Conservation (phyloP, 2,888 invertebrate genomes). For the Mythimna albipuncta region DNA sequence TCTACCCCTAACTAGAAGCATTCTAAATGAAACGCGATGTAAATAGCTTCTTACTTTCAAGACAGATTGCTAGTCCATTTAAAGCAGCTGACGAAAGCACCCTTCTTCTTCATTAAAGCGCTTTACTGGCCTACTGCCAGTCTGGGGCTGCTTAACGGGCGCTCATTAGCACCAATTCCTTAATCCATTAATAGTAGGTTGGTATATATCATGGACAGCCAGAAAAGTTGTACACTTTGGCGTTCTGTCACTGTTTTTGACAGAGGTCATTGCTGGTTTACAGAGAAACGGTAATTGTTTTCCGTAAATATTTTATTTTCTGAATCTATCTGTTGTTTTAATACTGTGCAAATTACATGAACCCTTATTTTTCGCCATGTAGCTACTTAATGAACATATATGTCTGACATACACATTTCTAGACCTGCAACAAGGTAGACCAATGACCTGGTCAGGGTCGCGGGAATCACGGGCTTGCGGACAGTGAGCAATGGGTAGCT, state of each 20-base stretch:
- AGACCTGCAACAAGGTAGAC: no score
- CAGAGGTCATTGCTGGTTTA: neutral
- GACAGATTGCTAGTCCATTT: slow-evolving; percentile 45
- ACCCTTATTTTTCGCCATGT: no score
- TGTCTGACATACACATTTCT: no score
- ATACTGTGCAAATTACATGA: no score
- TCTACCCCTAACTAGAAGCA: neutral
- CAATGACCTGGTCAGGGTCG: no score
- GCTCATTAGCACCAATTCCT: slow-evolving; percentile 48
- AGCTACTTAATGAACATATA: no score
- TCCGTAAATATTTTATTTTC: neutral
- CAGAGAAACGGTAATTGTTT: neutral
- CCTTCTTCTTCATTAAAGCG: slow-evolving; percentile 54
- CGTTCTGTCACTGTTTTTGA: neutral
- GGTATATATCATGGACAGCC: neutral
- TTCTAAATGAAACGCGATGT: slow-evolving; percentile 23
- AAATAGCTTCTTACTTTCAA: slow-evolving; percentile 29
- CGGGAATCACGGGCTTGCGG: no score
- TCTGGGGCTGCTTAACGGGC: slow-evolving; percentile 41
- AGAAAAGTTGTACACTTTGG: neutral
- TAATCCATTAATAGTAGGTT: slow-evolving; percentile 11
- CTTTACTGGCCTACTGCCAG: slow-evolving; percentile 55
- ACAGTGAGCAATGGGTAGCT: no score
- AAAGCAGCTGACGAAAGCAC: slow-evolving; percentile 53
- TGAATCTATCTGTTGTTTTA: no score